Evolutionary conservation across 2,797 vertebrate species (phyloP).

Genomic region (Chlorospingus flavigularis): DNA sequence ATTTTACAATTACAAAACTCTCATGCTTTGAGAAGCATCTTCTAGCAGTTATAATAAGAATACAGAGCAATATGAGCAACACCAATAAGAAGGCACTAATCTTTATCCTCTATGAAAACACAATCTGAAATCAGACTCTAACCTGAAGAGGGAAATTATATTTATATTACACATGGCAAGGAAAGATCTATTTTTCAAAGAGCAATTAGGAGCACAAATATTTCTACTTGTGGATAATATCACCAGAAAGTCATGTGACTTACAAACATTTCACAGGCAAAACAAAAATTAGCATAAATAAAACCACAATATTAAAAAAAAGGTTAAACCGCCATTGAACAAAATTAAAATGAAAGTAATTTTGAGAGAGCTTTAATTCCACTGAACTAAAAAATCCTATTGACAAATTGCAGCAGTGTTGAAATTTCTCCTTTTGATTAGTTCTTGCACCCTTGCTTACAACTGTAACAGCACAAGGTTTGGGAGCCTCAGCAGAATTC

Average conservation of each 20-base stretch:
- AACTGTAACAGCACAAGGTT: not conserved
- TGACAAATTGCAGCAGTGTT: not conserved
- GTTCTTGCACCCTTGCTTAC: slow-evolving; percentile 33
- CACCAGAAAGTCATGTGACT: not conserved
- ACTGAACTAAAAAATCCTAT: not conserved
- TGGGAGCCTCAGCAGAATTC: slow-evolving; percentile 30
- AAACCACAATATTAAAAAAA: not conserved
- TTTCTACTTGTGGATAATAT: not conserved
- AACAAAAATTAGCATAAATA: not conserved
- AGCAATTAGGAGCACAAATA: not conserved
- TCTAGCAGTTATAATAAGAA: slow-evolving; percentile 40
- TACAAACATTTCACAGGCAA: not conserved
- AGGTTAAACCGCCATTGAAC: not conserved
- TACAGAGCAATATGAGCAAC: slow-evolving; percentile 20
- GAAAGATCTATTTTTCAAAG: slow-evolving; percentile 44
- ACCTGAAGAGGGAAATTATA: not conserved
- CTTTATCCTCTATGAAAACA: slow-evolving; percentile 49
- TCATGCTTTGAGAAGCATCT: slow-evolving; percentile 48
- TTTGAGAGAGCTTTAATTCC: not conserved
- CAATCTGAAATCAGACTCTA: slow-evolving; percentile 25
- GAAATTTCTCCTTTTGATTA: slow-evolving; percentile 18
- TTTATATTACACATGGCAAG: not conserved
- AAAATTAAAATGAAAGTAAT: slow-evolving; percentile 16
- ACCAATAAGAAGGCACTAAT: slow-evolving; percentile 54
- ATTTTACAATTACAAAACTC: slow-evolving; percentile 50